Conservation (phyloP, 92 coral and sea anemone species). For the Epizoanthus stellaris region DNA sequence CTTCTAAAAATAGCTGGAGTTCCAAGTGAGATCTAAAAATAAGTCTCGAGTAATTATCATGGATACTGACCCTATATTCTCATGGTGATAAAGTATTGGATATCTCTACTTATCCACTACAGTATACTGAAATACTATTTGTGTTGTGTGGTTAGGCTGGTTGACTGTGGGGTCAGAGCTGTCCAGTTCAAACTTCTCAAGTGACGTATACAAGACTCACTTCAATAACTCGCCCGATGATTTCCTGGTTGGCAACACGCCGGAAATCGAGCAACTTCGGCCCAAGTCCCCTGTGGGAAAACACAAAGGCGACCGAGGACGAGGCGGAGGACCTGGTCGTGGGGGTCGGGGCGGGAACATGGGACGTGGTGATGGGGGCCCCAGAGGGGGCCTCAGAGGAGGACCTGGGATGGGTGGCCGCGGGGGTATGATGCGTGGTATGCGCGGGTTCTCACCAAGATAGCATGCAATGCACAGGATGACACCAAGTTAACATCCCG, state of each 20-base stretch:
- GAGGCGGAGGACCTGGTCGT: slow-evolving; percentile 77
- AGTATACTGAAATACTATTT: neutral
- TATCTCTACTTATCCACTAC: too few relatives aligned
- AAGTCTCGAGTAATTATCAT: too few relatives aligned
- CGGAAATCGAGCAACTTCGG: slow-evolving; percentile 93
- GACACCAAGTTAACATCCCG: too few relatives aligned
- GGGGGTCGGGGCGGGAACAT: slow-evolving; percentile 72
- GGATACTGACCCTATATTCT: too few relatives aligned
- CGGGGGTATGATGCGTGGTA: slow-evolving; percentile 79
- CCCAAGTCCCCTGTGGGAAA: slow-evolving; percentile 98
- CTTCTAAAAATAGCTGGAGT: too few relatives aligned
- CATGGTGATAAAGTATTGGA: too few relatives aligned
- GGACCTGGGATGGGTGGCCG: slow-evolving; percentile 87
- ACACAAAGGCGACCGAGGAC: slow-evolving; percentile 92
- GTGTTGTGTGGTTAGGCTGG: slow-evolving; percentile 73
- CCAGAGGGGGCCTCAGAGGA: slow-evolving; percentile 80
- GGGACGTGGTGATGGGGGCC: slow-evolving; percentile 73
- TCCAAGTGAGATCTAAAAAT: too few relatives aligned
- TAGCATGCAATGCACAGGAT: neutral
- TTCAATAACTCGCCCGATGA: slow-evolving; percentile 81
- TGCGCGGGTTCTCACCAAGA: slow-evolving; percentile 67
- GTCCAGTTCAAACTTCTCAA: slow-evolving; percentile 93
- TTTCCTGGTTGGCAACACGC: slow-evolving; percentile 90
- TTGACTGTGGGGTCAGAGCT: slow-evolving; percentile 93
- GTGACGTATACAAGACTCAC: slow-evolving; percentile 95